A percentile compares a stretch with the other conserved stretches of the same genome.
These are phyloP conservation scores for Danaus chrysippus DNA, from an alignment of 2,888 invertebrate species.

Conservation along the genomic window DNA sequence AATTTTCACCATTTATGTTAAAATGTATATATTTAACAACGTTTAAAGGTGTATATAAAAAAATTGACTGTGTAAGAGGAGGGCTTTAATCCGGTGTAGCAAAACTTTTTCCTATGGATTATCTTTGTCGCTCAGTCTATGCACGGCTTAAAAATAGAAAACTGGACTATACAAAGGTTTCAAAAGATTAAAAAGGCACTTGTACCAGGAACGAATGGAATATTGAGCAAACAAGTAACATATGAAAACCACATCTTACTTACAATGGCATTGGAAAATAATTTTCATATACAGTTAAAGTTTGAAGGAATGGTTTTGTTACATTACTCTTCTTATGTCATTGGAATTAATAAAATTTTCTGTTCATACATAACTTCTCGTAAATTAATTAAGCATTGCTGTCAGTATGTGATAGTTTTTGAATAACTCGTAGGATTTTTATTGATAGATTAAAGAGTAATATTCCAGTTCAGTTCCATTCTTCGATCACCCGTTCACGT, in stretches of 20 bases:
- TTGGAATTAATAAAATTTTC: no score
- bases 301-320: not conserved
- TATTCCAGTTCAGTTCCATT: slow-evolving; percentile 10
- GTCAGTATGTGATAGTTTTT: no score
- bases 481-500: slow-evolving; percentile 35
- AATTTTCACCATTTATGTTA: no score
- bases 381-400: no score
- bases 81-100: slow-evolving; percentile 37
- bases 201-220: not conserved
- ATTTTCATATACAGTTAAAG: not conserved
- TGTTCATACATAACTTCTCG: no score
- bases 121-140: slow-evolving; percentile 27
- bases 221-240: not conserved
- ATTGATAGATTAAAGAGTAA: slow-evolving; percentile 7
- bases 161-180: slow-evolving; percentile 4
- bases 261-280: not conserved
- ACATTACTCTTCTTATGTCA: not conserved
- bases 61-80: slow-evolving; percentile 15
- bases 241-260: not conserved
- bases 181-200: slow-evolving; percentile 1
- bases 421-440: no score
- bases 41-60: not conserved
- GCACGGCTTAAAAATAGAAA: slow-evolving; percentile 13
- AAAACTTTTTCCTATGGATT: slow-evolving; percentile 42
- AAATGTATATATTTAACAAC: no score